Evolutionary conservation across 2,113 vertebrate species (phyloP).

Genomic region (Macrotus californicus): DNA sequence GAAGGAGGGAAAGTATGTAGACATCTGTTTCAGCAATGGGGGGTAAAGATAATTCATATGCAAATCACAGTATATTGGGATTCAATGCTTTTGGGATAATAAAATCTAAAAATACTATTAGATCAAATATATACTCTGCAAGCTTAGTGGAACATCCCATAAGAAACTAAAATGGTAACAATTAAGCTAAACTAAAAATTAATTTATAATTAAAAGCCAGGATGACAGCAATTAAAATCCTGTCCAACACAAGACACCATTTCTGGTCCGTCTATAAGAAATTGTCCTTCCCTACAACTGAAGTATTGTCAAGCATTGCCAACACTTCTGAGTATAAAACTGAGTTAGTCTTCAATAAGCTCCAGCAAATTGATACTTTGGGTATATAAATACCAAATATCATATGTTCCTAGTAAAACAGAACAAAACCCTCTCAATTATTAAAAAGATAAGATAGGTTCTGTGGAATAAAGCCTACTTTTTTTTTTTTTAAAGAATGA

Average conservation of each 20-base stretch:
- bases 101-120: neutral
- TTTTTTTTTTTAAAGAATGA: neutral
- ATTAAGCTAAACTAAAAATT: constrained; percentile 48
- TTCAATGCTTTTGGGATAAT: constrained; percentile 34
- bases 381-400: constrained; percentile 35
- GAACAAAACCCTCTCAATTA: neutral
- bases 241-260: neutral
- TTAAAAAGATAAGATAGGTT: neutral
- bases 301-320: neutral
- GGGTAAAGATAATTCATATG: constrained; percentile 20
- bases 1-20: neutral
- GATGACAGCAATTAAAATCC: constrained; percentile 42
- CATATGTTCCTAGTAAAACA: neutral
- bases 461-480: neutral
- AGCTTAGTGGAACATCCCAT: neutral
- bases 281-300: neutral
- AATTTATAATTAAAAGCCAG: constrained; percentile 55
- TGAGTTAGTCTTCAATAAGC: neutral
- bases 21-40: constrained; percentile 37
- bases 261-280: constrained; percentile 19
- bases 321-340: constrained; percentile 4
- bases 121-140: neutral
- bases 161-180: constrained; percentile 44
- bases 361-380: constrained; percentile 26
- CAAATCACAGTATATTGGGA: constrained; percentile 7